Evolutionary conservation across 2,113 vertebrate species (phyloP).

Genomic region (Redunca redunca): DNA sequence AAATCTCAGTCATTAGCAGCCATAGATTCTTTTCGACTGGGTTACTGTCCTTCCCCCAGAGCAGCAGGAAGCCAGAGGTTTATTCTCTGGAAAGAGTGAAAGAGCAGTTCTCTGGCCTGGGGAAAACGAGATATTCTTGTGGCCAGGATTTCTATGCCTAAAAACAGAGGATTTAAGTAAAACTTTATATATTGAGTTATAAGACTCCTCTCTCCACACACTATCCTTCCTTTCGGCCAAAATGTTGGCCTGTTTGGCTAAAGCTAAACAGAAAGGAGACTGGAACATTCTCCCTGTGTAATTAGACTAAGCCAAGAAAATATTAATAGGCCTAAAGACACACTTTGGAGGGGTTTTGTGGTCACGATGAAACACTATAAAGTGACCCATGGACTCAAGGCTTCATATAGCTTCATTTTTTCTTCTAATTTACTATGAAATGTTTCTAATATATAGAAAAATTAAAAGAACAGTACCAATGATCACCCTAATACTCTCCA

Average conservation of each 20-base stretch:
- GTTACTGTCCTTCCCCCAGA: background rate
- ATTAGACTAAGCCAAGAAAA: background rate
- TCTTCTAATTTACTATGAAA: background rate
- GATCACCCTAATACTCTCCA: background rate
- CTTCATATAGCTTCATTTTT: background rate
- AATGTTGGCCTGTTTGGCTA: background rate
- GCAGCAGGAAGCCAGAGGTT: background rate
- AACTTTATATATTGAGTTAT: background rate
- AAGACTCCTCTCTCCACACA: background rate
- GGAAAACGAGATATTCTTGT: background rate
- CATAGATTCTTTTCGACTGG: background rate
- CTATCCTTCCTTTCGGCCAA: background rate
- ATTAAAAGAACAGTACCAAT: background rate
- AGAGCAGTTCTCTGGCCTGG: background rate
- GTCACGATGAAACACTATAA: background rate
- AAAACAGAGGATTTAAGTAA: background rate
- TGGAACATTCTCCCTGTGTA: background rate
- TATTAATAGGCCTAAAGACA: background rate
- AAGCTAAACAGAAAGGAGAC: background rate
- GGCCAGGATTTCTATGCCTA: background rate
- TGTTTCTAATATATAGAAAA: background rate
- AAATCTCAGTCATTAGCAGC: background rate
- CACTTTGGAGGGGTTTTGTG: background rate
- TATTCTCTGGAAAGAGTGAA: background rate
- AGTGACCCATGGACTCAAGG: background rate